phyloP scores from a whole-genome alignment of 1,140 invertebrate genomes.

The Ditylenchus dipsaci region DNA sequence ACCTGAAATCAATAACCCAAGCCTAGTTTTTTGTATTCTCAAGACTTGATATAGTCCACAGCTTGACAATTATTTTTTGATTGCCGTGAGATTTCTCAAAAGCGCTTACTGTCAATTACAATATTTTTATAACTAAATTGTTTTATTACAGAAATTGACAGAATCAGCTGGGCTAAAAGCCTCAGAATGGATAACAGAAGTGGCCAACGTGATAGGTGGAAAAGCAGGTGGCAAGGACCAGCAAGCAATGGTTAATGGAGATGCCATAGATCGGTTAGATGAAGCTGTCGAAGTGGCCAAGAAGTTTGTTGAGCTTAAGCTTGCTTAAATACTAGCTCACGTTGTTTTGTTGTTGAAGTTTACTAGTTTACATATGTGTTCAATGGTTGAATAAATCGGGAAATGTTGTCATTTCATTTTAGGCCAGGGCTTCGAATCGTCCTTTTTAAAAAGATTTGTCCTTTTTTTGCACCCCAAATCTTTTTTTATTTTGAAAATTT shows the following conservation, averaged over 20 bases:
- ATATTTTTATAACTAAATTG: not conserved
- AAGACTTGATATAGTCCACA: too few species aligned
- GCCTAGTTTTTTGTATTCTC: too few species aligned
- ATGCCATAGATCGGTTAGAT: slow-evolving; percentile 69
- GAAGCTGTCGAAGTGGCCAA: slow-evolving; percentile 74
- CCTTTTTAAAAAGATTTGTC: too few species aligned
- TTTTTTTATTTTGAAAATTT: too few species aligned
- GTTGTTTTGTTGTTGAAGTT: too few species aligned
- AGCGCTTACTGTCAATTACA: not conserved
- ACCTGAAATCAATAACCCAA: too few species aligned
- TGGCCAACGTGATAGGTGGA: slow-evolving; percentile 74
- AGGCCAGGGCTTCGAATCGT: too few species aligned
- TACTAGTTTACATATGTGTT: too few species aligned
- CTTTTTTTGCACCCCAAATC: too few species aligned
- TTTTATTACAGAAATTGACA: slow-evolving; percentile 60
- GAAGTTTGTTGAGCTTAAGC: slow-evolving; percentile 69
- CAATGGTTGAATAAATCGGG: too few species aligned
- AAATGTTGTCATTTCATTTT: too few species aligned
- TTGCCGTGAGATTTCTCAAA: not conserved
- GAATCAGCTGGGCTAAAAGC: slow-evolving; percentile 83
- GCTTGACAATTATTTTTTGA: too few species aligned
- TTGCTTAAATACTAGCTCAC: not conserved
- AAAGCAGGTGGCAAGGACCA: slow-evolving; percentile 93
- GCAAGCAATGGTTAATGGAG: slow-evolving; percentile 87
- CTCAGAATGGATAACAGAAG: slow-evolving; percentile 85